Base-by-base conservation (phyloP, 2,797 vertebrate genomes). In the Gallirallus australis region DNA sequence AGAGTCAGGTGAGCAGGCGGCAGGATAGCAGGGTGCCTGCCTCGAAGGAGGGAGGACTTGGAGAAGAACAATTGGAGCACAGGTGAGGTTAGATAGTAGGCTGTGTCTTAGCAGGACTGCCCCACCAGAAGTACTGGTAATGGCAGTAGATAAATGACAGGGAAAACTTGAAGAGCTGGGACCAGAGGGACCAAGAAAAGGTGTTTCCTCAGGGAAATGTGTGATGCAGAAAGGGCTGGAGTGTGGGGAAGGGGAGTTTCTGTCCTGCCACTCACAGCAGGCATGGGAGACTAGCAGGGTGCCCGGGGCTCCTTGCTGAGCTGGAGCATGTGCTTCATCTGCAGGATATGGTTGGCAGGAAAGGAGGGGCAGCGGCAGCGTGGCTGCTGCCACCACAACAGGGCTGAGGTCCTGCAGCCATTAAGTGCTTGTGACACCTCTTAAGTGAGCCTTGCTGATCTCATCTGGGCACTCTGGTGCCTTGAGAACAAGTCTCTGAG, bases 301-400 rank as follows among this genome's bases (percentile, higher is more conserved):
- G 47, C 35, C 42, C 19, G 45, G 47, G 31, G 40, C 80, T 80
- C 20, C 37, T 31, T 25, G 52, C 68, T 33, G 48, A 60, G 30
- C 47, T 50, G 70, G 40, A 69, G 13, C 37, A 3, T 7, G 24
- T 30, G 31, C 54, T 54, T 45, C 47, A 1, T 31, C 37, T 31
- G 21, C 68, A n/a, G 52, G 9, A 13, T 10, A 7, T 6, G 17
- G 28, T 50, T 9, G 59, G n/a, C 56, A 73, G 64, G 71, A 66
- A 73, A 56, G 60, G 81, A 56, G 70, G 15, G 47, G 50, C 33
- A 47, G 64, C 39, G 40, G 68, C 68, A 30, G 6, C 35, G 14
- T 6, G 4, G 3, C 31, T 35, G 82, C 45, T 64, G 17, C 27
- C 14, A 7, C 47, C 3, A 0, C 54, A 48, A 0, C 54, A 48